Evolutionary conservation across 2,113 vertebrate genomes (phyloP).

Genomic region (Alligator sinensis): DNA sequence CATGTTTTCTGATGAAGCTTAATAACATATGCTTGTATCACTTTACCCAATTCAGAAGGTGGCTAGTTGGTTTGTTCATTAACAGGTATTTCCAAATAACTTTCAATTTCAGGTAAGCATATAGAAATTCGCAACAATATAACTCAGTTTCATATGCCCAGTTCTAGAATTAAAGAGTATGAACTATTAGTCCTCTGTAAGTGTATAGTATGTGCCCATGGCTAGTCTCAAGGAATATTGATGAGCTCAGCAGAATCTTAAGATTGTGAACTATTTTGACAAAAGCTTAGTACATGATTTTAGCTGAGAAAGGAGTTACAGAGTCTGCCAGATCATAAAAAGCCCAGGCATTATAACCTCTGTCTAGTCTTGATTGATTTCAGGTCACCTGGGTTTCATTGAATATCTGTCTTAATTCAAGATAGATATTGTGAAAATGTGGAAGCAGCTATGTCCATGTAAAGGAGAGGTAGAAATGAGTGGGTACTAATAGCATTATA

Average conservation of each 20-base stretch:
- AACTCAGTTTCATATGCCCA: neutral
- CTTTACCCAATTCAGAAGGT: neutral
- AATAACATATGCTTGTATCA: rapidly evolving
- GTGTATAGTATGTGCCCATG: neutral
- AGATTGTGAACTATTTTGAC: neutral
- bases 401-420: neutral
- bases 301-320: neutral
- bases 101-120: neutral
- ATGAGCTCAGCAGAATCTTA: neutral
- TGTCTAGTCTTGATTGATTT: neutral
- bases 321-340: neutral
- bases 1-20: neutral
- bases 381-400: neutral
- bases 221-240: neutral
- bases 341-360: neutral
- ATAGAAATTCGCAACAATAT: neutral
- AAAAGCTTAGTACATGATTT: neutral
- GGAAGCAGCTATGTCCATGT: neutral
- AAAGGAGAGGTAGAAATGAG: neutral
- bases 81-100: neutral
- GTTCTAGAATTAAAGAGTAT: too few species aligned
- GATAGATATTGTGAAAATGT: neutral
- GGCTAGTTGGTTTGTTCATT: neutral
- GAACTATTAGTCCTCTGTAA: too few species aligned
- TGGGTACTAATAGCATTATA: neutral